Base-by-base conservation (phyloP, 2,113 vertebrate genomes). In the Syngnathus floridae region DNA sequence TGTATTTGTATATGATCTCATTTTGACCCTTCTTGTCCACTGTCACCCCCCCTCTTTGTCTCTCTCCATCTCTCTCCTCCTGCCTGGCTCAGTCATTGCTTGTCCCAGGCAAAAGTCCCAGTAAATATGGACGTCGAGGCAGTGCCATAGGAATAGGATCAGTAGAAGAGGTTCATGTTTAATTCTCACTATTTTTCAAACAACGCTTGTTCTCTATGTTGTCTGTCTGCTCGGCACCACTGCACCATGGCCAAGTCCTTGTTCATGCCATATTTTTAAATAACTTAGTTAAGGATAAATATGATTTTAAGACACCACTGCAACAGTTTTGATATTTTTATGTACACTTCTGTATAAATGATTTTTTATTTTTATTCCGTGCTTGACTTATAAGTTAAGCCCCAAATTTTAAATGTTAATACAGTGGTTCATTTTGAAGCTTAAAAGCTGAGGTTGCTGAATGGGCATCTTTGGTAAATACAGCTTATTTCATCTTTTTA, bases 71-170 rank as follows among this genome's bases (percentile, higher is more conserved):
- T 72, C 67, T 69, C 62, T 76, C 71, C 48, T 62, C 57, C 82
- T 81, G 77, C 78, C 70, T 86, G 84, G 75, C 78, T 69, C 92
- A 96, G 95, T 97, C 95, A 90, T 94, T 98, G 93, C 95, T 98
- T 91, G 94, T 98, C 89, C 96, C 96, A 66, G 96, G 96, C 88
- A 97, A 96, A 94, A 91, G 92, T 78, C 88, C 93, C 81, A 93
- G 92, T 94, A 95, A 94, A 91, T 94, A 94, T 80, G 96, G 95
- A 94, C 95, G 96, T 65, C 95, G 95, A 82, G 95, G 96, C 93
- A 98, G 96, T 91, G 96, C 96, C 93, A 97, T 97, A 95, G 96
- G 96, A 85, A 95, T 98, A 94, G 96, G 96, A 94, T 94, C 94
- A 78, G 92, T 98, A 93, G 96, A 98, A 93, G 96, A 98, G 96